Base-by-base conservation (phyloP, 2,888 invertebrate species). In the Pseudococcus viburni region DNA sequence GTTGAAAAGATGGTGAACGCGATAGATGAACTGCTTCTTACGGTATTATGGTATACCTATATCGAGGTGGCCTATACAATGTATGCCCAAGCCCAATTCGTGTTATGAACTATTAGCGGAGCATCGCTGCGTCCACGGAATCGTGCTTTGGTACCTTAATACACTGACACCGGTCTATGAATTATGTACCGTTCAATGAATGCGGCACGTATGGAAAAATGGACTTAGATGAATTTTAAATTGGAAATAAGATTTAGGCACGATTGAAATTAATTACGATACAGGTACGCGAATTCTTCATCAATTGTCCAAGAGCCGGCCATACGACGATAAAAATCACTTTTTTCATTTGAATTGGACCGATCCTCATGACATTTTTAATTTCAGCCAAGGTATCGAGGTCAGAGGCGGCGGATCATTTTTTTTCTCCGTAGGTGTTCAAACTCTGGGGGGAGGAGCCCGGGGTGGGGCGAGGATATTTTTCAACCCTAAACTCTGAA, bases 11-110 rank as follows among this genome's bases (percentile, higher is more conserved):
- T 73, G 26, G 11, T 73, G 68, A 73, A 73, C 26, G 68, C 68
- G 68, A 73, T 73, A 73, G 68, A 73, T 59, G 59, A 59, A 59
- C 59, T 59, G 33, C 68, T 73, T 26, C 68, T 73, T 73, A 73
- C 12, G 33, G 68, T 73, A 73, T 73, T 73, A 59, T 33, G 26
- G 26, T 33, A 33, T 33, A 33, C 26, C 26, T 33, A 19, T 59
- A 59, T 73, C 68, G 68, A 73, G 68, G 68, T 73, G 68, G 68
- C 68, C 68, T 33, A 73, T 73, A 73, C 68, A 73, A 73, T 73
- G 68, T 73, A 73, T 73, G 33, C 68, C 22, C 59, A 46, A 46
- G 33, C 68, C 68, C 59, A 59, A 59, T 59, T 73, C 68, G 68
- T 73, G 68, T 73, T 73, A 73, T 33, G 68, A 73, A 73, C 68